Conservation (phyloP, 2,888 invertebrate genomes). For the Dryobotodes eremita region DNA sequence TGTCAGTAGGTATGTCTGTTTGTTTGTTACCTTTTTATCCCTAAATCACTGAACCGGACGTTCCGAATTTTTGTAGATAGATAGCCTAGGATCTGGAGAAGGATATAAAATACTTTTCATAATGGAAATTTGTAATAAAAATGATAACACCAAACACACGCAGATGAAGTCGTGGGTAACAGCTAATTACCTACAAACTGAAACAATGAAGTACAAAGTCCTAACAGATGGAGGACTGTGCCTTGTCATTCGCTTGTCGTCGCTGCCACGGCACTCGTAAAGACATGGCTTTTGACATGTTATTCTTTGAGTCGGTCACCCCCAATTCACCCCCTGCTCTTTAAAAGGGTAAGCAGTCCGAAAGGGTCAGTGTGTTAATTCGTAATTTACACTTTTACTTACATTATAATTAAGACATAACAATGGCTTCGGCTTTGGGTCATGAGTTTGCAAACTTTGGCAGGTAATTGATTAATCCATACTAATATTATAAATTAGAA, state of each 20-base stretch:
- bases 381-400: background rate
- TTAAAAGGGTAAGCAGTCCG: conserved; percentile 9
- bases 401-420: too few relatives aligned
- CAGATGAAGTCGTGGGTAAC: background rate
- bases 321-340: background rate
- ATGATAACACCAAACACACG: background rate
- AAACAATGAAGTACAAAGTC: background rate
- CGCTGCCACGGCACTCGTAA: conserved; percentile 58
- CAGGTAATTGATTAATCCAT: background rate
- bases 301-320: conserved; percentile 27
- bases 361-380: conserved; percentile 14
- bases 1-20: too few relatives aligned
- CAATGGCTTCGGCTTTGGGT: background rate
- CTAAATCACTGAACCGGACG: background rate
- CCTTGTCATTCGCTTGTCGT: conserved; percentile 43
- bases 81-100: background rate
- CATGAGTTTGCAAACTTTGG: background rate
- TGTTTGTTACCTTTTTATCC: background rate
- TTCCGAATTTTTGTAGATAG: background rate
- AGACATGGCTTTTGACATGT: conserved; percentile 51
- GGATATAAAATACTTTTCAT: background rate
- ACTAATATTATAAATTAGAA: too few relatives aligned
- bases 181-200: background rate
- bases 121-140: too few relatives aligned
- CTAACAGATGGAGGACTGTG: conserved; percentile 36